Conservation (phyloP, 2,888 invertebrate genomes). For the Micropterix aruncella region DNA sequence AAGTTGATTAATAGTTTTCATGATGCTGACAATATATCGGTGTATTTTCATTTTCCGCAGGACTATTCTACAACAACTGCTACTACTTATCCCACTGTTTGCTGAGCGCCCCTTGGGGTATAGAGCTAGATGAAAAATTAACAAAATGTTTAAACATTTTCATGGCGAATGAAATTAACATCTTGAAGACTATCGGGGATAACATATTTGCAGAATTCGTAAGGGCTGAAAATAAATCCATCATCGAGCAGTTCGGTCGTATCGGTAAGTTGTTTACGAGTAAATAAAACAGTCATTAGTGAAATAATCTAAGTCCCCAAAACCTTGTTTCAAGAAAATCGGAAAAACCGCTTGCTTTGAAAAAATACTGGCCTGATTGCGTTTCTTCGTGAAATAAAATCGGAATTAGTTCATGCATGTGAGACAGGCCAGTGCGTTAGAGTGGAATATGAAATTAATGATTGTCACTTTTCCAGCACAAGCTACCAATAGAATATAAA, state of each 20-base stretch:
- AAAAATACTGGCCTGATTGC: too few species aligned
- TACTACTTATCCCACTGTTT: constrained; percentile 34
- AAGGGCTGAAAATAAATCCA: constrained; percentile 24
- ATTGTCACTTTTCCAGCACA: too few species aligned
- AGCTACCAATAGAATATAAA: too few species aligned
- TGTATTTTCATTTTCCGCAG: constrained; percentile 10
- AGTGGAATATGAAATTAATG: too few species aligned
- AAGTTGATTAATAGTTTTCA: too few species aligned
- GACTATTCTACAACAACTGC: constrained; percentile 37
- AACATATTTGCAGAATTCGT: constrained; percentile 32
- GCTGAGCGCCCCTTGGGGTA: constrained; percentile 35
- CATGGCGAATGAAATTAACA: constrained; percentile 28
- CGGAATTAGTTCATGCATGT: too few species aligned
- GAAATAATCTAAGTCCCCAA: too few species aligned
- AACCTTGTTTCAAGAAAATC: too few species aligned
- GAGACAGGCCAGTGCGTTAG: too few species aligned
- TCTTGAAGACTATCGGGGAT: constrained; percentile 27
- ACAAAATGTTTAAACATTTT: constrained; percentile 22
- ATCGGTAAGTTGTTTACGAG: constrained; percentile 22
- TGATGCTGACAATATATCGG: neutral
- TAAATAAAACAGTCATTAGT: too few species aligned
- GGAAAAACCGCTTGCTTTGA: too few species aligned
- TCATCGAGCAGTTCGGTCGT: constrained; percentile 23
- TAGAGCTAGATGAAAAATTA: constrained; percentile 19
- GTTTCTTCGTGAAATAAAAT: too few species aligned